Conservation (phyloP, 2,113 vertebrate species). For the Pungitius pungitius region DNA sequence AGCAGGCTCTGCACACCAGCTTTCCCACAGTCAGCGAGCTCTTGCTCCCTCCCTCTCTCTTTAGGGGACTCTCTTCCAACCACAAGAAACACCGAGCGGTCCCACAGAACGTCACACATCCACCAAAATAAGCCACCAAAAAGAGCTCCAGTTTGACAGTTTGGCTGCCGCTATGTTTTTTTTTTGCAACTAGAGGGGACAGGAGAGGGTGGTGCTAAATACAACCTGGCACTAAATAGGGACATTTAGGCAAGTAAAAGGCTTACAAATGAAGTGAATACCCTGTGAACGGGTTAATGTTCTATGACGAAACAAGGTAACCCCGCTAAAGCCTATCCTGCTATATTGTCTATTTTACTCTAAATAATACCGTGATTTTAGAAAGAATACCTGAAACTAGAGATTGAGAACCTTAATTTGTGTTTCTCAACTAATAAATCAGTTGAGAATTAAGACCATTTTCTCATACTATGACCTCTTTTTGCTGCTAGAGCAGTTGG, state of each 20-base stretch:
- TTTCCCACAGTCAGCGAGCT: constrained; percentile 1
- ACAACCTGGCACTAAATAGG: neutral
- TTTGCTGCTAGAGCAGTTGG: too few species aligned
- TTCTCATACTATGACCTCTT: too few species aligned
- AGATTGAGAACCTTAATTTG: too few species aligned
- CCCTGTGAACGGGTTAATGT: neutral
- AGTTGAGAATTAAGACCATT: too few species aligned
- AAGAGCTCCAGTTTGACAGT: constrained; percentile 4
- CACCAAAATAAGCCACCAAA: constrained; percentile 36
- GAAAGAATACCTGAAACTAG: too few species aligned
- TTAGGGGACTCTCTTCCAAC: constrained; percentile 25
- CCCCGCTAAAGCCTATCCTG: too few species aligned
- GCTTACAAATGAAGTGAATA: neutral
- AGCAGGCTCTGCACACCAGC: neutral
- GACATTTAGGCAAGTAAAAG: neutral
- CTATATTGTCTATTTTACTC: too few species aligned
- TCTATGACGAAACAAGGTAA: too few species aligned
- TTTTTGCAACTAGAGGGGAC: neutral
- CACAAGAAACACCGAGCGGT: constrained; percentile 32
- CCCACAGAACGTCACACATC: constrained; percentile 15
- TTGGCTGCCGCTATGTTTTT: neutral
- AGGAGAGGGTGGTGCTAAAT: neutral
- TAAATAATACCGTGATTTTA: too few species aligned
- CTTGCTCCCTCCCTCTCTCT: neutral
- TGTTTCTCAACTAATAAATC: too few species aligned